Evolutionary conservation across 1,140 invertebrate genomes (phyloP), one percentile per base, ranked within the genome.

Genomic region (Drosophila kohkoa): DNA sequence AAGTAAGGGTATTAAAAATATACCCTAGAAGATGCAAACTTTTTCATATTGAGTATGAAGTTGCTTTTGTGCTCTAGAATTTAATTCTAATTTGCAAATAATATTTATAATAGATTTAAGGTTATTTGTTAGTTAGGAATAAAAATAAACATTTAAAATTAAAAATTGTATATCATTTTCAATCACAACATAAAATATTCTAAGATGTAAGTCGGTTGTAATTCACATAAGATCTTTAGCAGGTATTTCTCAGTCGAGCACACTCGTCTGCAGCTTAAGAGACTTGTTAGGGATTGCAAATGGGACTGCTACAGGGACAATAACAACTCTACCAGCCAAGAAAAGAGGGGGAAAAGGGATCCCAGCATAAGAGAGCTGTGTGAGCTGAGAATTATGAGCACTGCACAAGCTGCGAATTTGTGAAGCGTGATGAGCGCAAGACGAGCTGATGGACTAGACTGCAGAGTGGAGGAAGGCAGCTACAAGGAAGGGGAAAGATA

Each of bases 401-500:
- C 71, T 85, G 82, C 75, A 75, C 82, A 87, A 89, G 85, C 85
- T 89, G 85, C 72, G 86, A 89, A 89, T 71, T 89, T 89, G 85
- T 89, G 85, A 89, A 89, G 85, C 85, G 85, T 89, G 85, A 90
- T 89, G 85, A 79, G 83, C 80, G 76, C 79, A 87, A 57, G 76
- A 67, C 70, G 62, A 57, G 41, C 46, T 25, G 45, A 25, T 38
- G 35, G 32, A 5, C n/a, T 8, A n/a, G 16, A n/a, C 45, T 8
- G 32, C 41, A 16, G 32, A 59, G 28, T 58, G 51, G 38, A 25
- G 59, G 7, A 25, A 30, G 46, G 15, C 16, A 43, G 55, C 55
- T 32, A 75, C 32, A 4, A 5, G 48, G 63, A 20, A 16, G 54
- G 8, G 54, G 2, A 16, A 6, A 46, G 20, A 32, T 8, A 32